phyloP scores from a whole-genome alignment of 2,113 vertebrate genomes.

The Dromas ardeola region DNA sequence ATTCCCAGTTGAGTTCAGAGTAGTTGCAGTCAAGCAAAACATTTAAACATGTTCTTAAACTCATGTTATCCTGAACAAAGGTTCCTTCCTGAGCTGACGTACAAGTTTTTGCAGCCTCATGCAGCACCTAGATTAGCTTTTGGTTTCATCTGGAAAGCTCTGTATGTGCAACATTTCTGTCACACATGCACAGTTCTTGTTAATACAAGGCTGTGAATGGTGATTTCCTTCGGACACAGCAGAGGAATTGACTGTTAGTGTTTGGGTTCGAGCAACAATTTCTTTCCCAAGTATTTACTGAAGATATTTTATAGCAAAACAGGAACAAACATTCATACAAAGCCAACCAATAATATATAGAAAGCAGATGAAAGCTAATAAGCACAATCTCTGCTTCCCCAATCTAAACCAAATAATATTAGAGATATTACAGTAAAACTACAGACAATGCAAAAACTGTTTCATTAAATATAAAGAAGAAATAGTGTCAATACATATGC shows the following conservation, averaged over 20 bases:
- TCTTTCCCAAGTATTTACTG: background rate
- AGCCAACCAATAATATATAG: background rate
- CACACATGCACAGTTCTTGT: accelerated
- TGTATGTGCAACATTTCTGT: background rate
- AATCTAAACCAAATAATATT: background rate
- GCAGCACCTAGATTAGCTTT: background rate
- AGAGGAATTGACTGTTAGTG: background rate
- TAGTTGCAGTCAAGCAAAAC: background rate
- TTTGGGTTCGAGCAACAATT: background rate
- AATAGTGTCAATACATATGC: background rate
- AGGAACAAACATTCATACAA: background rate
- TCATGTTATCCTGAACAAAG: accelerated
- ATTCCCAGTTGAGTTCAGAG: background rate
- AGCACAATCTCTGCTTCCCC: background rate
- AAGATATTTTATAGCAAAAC: background rate
- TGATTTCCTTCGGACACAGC: background rate
- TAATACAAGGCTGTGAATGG: background rate
- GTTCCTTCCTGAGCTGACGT: background rate
- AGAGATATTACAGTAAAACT: background rate
- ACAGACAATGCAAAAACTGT: background rate
- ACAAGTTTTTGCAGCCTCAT: background rate
- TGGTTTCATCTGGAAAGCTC: background rate
- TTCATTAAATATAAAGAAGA: background rate
- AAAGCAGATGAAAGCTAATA: background rate
- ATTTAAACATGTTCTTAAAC: background rate